Base-by-base conservation (phyloP, 2,797 vertebrate species). In the Molossus molossus region DNA sequence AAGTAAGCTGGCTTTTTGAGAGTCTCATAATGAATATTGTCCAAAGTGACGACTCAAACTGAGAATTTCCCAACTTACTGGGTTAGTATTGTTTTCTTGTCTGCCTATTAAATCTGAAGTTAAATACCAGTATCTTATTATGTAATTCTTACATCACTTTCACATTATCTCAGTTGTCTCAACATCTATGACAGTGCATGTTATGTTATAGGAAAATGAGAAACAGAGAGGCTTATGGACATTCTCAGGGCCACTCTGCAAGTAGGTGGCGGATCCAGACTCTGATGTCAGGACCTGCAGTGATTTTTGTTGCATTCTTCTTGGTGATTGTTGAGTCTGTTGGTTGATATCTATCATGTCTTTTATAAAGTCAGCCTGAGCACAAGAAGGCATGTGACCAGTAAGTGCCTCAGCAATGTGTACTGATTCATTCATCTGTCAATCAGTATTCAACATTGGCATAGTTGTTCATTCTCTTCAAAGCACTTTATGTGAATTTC, bases 401-500 rank as follows among this genome's bases (percentile, higher is more conserved):
- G 10, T 58, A 48, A 65, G 45, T 37, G 20, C 64, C 48, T 9
- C 3, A 21, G 23, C 76, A 69, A 20, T 21, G 3, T 6, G 11
- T 17, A 2, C 87, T 91, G 76, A 90, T 84, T 70, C 65, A 60
- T 2, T 70, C 57, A 53, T 87, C 75, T 83, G 37, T 95, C 67
- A 23, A 27, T 27, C 13, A 77, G 23, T 58, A 50, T 64, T 92
- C 69, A 17, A 14, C 67, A 77, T 9, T 69, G 86, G 50, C 58
- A 53, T 27, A 40, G 37, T 92, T 87, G 27, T 55, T 91, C 67
- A 83, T 9, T 91, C 73, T 85, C 67, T 94, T 92, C 37, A 81
- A 83, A 87, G 65, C 75, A 57, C 64, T 93, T 93, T 53, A 29
- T 80, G 27, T 65, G 80, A 87, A 73, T 91, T 79, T 79, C 83